A percentile compares a stretch with the other conserved stretches of the same genome.
Evolutionary conservation across 2,113 vertebrate species (phyloP).

Genomic region (Philantomba maxwellii): DNA sequence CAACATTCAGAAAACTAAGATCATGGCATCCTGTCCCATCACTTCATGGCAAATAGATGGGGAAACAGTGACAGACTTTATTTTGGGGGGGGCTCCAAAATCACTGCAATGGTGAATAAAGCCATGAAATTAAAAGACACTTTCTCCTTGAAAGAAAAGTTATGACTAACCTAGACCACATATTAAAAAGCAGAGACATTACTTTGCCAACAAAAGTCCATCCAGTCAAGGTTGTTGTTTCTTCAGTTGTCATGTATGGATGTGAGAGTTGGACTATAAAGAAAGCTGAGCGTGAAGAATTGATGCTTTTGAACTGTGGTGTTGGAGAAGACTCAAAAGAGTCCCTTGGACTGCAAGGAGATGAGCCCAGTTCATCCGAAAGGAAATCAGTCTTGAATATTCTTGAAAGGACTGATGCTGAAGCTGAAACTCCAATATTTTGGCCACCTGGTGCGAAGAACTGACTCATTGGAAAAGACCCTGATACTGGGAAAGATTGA

Average conservation of each 20-base stretch:
- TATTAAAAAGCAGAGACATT: not conserved
- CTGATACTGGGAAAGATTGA: not conserved
- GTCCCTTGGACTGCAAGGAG: not conserved
- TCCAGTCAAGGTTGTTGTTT: not conserved
- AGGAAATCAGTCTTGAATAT: not conserved
- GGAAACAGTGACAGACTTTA: not conserved
- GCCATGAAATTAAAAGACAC: not conserved
- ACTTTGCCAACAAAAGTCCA: not conserved
- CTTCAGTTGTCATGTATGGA: not conserved
- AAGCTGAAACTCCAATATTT: not conserved
- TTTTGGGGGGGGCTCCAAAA: rapidly evolving
- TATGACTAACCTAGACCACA: not conserved
- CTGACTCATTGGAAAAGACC: not conserved
- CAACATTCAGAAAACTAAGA: not conserved
- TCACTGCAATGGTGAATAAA: not conserved
- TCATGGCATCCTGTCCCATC: not conserved
- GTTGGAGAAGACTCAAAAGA: not conserved
- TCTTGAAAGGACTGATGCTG: not conserved
- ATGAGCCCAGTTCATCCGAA: not conserved
- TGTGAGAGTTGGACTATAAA: not conserved
- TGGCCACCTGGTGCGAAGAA: not conserved
- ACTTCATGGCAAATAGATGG: rapidly evolving
- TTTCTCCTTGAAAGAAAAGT: not conserved
- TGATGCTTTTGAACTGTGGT: not conserved
- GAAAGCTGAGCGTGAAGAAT: rapidly evolving